Conservation (phyloP, 1,140 invertebrate genomes). For the Contarinia nasturtii region DNA sequence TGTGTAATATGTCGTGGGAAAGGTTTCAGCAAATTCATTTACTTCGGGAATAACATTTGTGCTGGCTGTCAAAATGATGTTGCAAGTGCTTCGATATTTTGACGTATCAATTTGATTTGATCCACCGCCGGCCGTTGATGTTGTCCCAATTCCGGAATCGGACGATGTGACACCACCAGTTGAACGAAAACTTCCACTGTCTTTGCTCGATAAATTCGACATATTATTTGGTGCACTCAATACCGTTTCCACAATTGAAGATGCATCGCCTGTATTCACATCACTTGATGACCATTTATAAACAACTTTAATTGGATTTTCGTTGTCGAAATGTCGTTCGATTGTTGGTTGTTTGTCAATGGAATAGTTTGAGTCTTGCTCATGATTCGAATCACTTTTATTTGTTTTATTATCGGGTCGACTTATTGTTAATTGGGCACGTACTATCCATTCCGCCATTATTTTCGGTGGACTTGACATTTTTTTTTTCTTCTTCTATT, state of each 20-base stretch:
- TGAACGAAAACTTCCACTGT: slow-evolving; percentile 15
- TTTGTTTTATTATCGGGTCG: slow-evolving; percentile 11
- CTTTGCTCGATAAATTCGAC: not conserved
- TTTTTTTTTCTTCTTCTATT: not conserved
- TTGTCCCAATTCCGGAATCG: slow-evolving; percentile 17
- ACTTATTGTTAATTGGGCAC: slow-evolving; percentile 20
- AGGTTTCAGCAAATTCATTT: slow-evolving; percentile 3
- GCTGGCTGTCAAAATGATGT: slow-evolving; percentile 36
- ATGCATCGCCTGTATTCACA: not conserved
- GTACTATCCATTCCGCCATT: slow-evolving; percentile 23
- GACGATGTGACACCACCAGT: slow-evolving; percentile 10
- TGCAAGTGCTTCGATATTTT: slow-evolving; percentile 44
- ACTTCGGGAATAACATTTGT: slow-evolving; percentile 16
- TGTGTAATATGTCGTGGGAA: slow-evolving; percentile 11
- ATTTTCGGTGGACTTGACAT: slow-evolving; percentile 9
- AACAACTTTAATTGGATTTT: slow-evolving; percentile 17
- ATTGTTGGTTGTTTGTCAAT: slow-evolving; percentile 6
- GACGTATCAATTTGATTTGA: slow-evolving; percentile 8
- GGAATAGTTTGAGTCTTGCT: not conserved
- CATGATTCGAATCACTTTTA: not conserved
- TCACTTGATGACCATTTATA: slow-evolving; percentile 12
- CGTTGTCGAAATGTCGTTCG: slow-evolving; percentile 11
- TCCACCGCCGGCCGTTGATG: not conserved
- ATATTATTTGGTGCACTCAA: not conserved
- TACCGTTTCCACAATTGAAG: not conserved